Conservation (phyloP, 2,888 invertebrate species). For the Muscina levida region DNA sequence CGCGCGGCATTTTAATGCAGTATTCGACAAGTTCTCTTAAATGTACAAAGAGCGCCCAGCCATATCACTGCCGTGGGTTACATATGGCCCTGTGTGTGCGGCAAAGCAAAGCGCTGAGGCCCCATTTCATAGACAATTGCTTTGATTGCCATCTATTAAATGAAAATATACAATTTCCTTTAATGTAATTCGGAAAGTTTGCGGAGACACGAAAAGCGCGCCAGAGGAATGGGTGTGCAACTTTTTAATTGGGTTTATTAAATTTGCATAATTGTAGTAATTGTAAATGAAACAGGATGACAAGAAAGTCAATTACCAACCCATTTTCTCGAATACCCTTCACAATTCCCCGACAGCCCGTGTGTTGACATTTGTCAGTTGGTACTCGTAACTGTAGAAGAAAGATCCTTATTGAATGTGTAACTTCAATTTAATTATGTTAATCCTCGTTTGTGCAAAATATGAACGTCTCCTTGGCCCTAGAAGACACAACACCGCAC, state of each 20-base stretch:
- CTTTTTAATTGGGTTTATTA: slow-evolving; percentile 15
- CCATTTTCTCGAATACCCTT: too few species aligned
- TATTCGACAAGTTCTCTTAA: slow-evolving; percentile 56
- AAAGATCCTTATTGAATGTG: too few species aligned
- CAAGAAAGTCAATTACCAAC: slow-evolving; percentile 10
- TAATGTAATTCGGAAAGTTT: slow-evolving; percentile 29
- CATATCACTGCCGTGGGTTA: not conserved
- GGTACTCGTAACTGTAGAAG: too few species aligned
- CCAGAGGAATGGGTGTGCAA: not conserved
- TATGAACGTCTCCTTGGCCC: too few species aligned
- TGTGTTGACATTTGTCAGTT: too few species aligned
- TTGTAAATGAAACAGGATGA: slow-evolving; percentile 22
- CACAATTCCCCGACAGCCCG: too few species aligned
- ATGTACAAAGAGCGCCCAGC: slow-evolving; percentile 7
- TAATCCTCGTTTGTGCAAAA: too few species aligned
- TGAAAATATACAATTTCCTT: slow-evolving; percentile 33
- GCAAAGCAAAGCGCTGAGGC: not conserved
- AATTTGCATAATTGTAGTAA: slow-evolving; percentile 22
- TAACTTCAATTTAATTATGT: too few species aligned
- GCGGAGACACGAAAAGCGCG: not conserved
- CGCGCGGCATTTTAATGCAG: too few species aligned
- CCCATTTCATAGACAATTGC: slow-evolving; percentile 46
- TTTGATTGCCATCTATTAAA: slow-evolving; percentile 48
- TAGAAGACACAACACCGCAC: too few species aligned
- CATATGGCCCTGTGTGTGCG: not conserved